Percentiles rank a stretch among this genome's conserved stretches.
phyloP scores from a whole-genome alignment of 2,797 vertebrate genomes.

The Margarornis squamiger region DNA sequence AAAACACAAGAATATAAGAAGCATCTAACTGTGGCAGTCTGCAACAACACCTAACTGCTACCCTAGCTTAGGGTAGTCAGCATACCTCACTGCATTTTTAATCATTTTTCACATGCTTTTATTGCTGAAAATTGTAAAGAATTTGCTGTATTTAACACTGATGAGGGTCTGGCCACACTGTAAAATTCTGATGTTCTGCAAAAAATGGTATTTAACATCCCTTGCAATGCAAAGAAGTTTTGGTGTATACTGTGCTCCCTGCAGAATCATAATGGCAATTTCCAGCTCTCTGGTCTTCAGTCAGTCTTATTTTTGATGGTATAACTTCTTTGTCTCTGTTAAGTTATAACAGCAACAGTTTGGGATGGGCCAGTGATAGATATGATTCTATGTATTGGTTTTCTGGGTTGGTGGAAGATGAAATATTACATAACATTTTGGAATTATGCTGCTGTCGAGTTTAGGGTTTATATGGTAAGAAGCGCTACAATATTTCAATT shows the following conservation, averaged over 20 bases:
- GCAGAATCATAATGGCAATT: neutral
- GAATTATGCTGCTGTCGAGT: neutral
- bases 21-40: neutral
- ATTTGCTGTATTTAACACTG: neutral
- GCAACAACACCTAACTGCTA: neutral
- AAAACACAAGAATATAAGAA: neutral
- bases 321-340: neutral
- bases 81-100: neutral
- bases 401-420: neutral
- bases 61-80: neutral
- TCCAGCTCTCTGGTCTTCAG: neutral
- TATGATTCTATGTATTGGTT: neutral
- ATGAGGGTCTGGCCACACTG: neutral
- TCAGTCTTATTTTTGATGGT: neutral
- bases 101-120: neutral
- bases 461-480: slow-evolving; percentile 1
- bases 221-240: neutral
- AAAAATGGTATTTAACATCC: neutral
- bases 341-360: neutral
- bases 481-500: neutral
- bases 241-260: neutral
- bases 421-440: neutral
- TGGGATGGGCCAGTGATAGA: neutral
- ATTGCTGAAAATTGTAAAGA: neutral
- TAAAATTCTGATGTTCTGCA: neutral